Evolutionary conservation across 2,797 vertebrate genomes (phyloP).

Genomic region (Muscicapa striata): DNA sequence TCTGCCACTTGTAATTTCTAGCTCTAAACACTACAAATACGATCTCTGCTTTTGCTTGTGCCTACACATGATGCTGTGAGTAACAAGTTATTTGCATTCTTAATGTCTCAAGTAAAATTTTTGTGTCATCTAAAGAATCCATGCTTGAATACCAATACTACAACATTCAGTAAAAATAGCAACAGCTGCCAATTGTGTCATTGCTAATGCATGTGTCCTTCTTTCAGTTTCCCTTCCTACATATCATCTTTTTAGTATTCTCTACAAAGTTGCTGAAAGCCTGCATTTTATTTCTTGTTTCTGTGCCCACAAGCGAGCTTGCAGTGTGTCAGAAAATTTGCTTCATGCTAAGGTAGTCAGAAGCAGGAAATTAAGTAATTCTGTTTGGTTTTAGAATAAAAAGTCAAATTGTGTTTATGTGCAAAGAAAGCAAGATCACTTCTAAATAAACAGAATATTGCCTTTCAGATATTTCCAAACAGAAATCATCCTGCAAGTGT

Average conservation of each 20-base stretch:
- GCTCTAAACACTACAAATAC: background rate
- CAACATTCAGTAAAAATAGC: background rate
- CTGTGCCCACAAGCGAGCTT: background rate
- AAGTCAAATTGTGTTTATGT: background rate
- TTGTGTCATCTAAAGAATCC: background rate
- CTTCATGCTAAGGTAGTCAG: background rate
- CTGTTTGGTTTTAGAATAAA: background rate
- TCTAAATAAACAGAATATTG: background rate
- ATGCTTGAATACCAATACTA: background rate
- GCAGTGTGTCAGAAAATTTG: background rate
- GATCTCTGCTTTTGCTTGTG: background rate
- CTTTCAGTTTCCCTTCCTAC: background rate
- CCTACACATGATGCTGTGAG: background rate
- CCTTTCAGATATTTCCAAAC: background rate
- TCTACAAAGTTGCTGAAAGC: background rate
- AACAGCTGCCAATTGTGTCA: background rate
- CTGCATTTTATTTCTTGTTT: background rate
- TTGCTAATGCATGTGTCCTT: background rate
- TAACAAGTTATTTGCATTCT: background rate
- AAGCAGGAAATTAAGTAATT: background rate
- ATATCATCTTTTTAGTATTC: background rate
- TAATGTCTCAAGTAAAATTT: background rate
- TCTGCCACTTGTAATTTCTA: background rate
- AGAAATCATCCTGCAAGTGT: background rate
- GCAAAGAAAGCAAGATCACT: background rate